phyloP scores from a whole-genome alignment of 2,797 vertebrate genomes.

The Tauraco hartlaubi region DNA sequence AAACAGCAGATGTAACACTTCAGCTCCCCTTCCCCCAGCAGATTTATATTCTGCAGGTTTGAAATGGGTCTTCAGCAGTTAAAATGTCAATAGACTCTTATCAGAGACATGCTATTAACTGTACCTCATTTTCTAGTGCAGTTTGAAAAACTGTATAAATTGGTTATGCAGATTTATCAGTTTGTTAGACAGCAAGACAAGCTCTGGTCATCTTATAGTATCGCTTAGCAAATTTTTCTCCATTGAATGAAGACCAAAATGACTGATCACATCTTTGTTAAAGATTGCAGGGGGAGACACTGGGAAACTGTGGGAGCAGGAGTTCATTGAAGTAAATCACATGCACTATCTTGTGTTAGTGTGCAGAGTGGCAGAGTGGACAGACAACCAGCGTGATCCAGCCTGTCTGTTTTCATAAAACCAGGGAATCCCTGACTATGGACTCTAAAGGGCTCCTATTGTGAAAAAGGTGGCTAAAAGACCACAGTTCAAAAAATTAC shows the following conservation, averaged over 20 bases:
- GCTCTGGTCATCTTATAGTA: not conserved
- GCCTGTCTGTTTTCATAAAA: not conserved
- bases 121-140: not conserved
- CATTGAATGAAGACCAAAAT: not conserved
- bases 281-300: not conserved
- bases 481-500: not conserved
- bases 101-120: not conserved
- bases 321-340: conserved; percentile 22
- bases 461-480: not conserved
- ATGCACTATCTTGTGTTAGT: not conserved
- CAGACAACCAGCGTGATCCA: not conserved
- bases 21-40: not conserved
- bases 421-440: not conserved
- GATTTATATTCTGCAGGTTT: conserved; percentile 21
- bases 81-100: conserved; percentile 55
- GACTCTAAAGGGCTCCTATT: not conserved
- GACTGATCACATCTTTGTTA: conserved; percentile 18
- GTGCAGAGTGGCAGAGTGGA: not conserved
- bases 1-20: not conserved
- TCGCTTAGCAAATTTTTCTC: not conserved
- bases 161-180: conserved; percentile 12
- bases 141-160: conserved; percentile 7
- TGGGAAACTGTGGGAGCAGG: not conserved
- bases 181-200: conserved; percentile 2
- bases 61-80: conserved; percentile 33